Evolutionary conservation across 2,113 vertebrate genomes (phyloP).

Genomic region (Oenanthe oenanthe): DNA sequence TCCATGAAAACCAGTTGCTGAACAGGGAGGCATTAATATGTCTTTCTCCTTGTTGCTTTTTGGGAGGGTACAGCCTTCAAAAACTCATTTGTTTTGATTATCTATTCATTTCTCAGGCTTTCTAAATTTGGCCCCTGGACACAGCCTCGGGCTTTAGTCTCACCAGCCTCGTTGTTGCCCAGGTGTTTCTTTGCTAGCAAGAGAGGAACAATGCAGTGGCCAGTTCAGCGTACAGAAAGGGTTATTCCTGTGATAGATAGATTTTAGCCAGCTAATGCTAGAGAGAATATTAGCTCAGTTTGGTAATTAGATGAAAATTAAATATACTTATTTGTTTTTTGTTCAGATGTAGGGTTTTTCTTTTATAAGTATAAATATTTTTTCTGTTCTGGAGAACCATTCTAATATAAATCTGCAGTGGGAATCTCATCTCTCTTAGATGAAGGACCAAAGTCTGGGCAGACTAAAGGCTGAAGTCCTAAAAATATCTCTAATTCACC

Average conservation of each 20-base stretch:
- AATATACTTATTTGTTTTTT: neutral
- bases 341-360: neutral
- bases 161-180: neutral
- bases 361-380: neutral
- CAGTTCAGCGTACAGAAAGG: neutral
- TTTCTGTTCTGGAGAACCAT: neutral
- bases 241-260: neutral
- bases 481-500: neutral
- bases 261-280: neutral
- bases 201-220: neutral
- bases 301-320: neutral
- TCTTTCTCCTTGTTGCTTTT: neutral
- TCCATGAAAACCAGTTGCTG: neutral
- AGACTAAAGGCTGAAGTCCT: neutral
- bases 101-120: neutral
- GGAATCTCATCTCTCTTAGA: neutral
- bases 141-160: neutral
- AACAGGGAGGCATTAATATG: neutral
- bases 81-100: neutral
- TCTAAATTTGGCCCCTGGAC: neutral
- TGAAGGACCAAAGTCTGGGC: neutral
- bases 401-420: neutral
- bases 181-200: neutral
- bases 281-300: neutral
- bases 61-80: neutral